phyloP scores from a whole-genome alignment of 2,888 invertebrate species.

The Metellina segmentata region DNA sequence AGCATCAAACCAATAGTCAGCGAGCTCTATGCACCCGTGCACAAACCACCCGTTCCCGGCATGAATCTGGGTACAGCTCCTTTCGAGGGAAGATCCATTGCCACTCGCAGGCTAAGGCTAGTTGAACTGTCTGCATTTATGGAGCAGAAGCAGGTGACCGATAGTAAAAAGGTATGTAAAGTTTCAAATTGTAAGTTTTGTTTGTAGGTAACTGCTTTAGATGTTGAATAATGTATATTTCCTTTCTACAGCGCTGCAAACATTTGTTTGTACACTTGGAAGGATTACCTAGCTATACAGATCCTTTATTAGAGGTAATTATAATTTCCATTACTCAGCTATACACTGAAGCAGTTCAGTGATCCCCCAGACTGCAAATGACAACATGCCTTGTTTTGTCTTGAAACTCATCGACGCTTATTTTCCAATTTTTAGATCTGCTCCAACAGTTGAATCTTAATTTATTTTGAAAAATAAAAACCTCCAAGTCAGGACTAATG shows the following conservation, averaged over 20 bases:
- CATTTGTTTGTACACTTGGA: conserved; percentile 99
- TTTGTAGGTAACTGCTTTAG: too few species aligned
- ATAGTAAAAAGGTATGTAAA: conserved; percentile 81
- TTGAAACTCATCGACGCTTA: too few species aligned
- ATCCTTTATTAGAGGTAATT: conserved; percentile 94
- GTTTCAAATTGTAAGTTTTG: too few species aligned
- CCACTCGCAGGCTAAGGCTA: conserved; percentile 96
- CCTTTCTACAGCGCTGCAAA: conserved; percentile 91
- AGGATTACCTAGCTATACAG: conserved; percentile 94
- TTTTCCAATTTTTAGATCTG: too few species aligned
- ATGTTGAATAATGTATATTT: conserved; percentile 35
- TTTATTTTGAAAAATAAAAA: too few species aligned
- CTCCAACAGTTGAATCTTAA: too few species aligned
- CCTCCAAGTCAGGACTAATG: too few species aligned
- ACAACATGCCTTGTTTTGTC: too few species aligned
- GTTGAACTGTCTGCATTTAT: conserved; percentile 99
- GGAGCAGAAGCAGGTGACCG: conserved; percentile 94
- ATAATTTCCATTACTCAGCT: too few species aligned
- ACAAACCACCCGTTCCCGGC: conserved; percentile 74
- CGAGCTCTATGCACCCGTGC: conserved; percentile 84
- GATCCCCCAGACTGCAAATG: too few species aligned
- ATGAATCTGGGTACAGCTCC: conserved; percentile 81
- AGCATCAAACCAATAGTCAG: conserved; percentile 92
- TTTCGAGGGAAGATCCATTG: conserved; percentile 95
- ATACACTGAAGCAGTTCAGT: too few species aligned